Evolutionary conservation across 2,888 invertebrate genomes (phyloP).

Genomic region (Frankliniella intonsa): DNA sequence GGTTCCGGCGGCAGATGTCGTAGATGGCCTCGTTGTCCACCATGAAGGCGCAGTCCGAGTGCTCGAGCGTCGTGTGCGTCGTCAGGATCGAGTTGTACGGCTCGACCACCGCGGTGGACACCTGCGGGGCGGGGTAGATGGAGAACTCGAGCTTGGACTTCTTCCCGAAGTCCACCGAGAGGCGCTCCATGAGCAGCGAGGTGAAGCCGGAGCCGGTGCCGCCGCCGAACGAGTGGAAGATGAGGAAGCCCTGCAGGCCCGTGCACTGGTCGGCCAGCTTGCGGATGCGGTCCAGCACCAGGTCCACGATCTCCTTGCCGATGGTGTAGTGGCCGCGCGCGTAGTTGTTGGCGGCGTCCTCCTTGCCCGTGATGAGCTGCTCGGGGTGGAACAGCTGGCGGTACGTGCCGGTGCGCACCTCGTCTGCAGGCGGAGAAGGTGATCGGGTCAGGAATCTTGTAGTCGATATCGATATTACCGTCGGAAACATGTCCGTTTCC

Average conservation of each 20-base stretch:
- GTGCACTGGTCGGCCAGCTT: constrained; percentile 55
- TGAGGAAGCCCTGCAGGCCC: constrained; percentile 56
- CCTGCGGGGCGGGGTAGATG: constrained; percentile 61
- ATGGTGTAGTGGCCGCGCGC: constrained; percentile 65
- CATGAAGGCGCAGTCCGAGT: constrained; percentile 62
- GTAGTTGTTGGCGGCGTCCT: constrained; percentile 66
- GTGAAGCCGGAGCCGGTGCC: constrained; percentile 63
- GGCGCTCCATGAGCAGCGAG: constrained; percentile 60
- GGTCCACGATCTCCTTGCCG: constrained; percentile 57
- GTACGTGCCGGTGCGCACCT: constrained; percentile 83
- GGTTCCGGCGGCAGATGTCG: constrained; percentile 87
- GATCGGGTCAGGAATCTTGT: too few relatives aligned
- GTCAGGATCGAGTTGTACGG: constrained; percentile 58
- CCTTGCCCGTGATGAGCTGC: constrained; percentile 63
- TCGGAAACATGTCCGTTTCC: too few relatives aligned
- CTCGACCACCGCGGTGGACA: constrained; percentile 56
- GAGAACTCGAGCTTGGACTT: constrained; percentile 62
- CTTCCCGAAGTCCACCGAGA: constrained; percentile 62
- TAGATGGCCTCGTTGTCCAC: constrained; percentile 57
- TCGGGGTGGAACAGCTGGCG: constrained; percentile 63
- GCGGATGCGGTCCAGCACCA: constrained; percentile 53
- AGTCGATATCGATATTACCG: too few relatives aligned
- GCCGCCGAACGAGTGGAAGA: constrained; percentile 60
- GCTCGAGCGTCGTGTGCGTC: constrained; percentile 58
- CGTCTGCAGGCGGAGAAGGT: constrained; percentile 51